Conservation (phyloP, 2,113 vertebrate species). For the Strigops habroptila region DNA sequence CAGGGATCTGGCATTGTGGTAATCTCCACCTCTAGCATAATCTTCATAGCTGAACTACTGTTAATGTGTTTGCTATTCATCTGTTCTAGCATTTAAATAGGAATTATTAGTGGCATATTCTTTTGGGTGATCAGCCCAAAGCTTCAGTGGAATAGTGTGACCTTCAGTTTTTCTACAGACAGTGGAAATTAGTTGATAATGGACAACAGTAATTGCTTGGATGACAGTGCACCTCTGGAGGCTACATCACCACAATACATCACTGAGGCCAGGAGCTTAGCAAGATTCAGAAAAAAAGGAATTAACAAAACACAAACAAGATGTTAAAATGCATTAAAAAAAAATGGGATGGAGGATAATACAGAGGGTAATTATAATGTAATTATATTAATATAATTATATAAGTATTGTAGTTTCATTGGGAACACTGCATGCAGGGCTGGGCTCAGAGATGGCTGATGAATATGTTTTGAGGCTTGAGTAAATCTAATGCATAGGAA, state of each 20-base stretch:
- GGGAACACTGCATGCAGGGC: neutral
- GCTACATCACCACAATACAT: neutral
- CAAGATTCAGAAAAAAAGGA: neutral
- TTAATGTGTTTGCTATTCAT: conserved; percentile 9
- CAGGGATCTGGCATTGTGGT: neutral
- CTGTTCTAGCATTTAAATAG: conserved; percentile 3
- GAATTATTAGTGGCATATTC: conserved; percentile 8
- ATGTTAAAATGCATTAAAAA: conserved; percentile 27
- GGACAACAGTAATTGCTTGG: conserved; percentile 32
- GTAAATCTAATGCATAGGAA: neutral
- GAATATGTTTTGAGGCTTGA: neutral
- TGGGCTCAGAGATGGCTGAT: neutral
- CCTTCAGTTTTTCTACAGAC: conserved; percentile 40
- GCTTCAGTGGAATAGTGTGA: neutral
- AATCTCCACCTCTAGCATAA: conserved; percentile 9
- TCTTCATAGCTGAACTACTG: neutral
- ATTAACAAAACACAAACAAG: conserved; percentile 26
- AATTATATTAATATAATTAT: conserved; percentile 46
- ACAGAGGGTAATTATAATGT: conserved; percentile 27
- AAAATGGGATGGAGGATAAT: conserved; percentile 19
- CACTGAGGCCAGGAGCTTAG: conserved; percentile 25
- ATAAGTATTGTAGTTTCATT: neutral
- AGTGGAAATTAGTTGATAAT: conserved; percentile 47
- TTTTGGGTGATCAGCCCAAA: conserved; percentile 43
- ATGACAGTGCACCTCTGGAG: conserved; percentile 49